Conservation (phyloP, 2,888 invertebrate genomes). For the Crepidodera aurea region DNA sequence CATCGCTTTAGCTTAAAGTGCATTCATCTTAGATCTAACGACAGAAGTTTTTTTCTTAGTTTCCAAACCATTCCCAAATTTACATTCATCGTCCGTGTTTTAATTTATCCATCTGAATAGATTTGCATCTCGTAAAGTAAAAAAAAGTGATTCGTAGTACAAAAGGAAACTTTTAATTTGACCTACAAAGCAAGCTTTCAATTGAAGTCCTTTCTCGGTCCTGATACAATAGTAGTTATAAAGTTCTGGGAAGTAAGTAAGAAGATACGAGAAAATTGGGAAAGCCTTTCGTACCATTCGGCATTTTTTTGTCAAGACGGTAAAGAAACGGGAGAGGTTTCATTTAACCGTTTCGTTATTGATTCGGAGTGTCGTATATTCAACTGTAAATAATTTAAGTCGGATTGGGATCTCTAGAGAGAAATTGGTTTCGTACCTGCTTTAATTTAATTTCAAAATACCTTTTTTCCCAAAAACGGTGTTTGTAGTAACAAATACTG, state of each 20-base stretch:
- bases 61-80: neutral
- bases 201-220: neutral
- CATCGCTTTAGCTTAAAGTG: too few species aligned
- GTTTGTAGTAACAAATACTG: too few species aligned
- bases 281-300: neutral
- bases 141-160: conserved; percentile 14
- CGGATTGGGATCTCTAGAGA: too few species aligned
- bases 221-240: conserved; percentile 4
- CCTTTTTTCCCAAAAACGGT: too few species aligned
- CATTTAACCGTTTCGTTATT: neutral
- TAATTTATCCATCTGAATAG: conserved; percentile 6
- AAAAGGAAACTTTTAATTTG: conserved; percentile 23
- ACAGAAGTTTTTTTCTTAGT: neutral
- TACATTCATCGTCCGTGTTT: conserved; percentile 1
- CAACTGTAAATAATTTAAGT: neutral
- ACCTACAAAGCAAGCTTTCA: conserved; percentile 17
- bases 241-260: neutral
- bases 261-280: neutral
- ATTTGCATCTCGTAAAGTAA: conserved; percentile 3
- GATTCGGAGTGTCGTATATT: conserved; percentile 1
- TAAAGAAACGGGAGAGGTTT: neutral
- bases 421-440: too few species aligned
- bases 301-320: neutral
- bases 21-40: neutral
- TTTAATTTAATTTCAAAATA: too few species aligned